Evolutionary conservation across 1,140 invertebrate species (phyloP).

Genomic region (Cherax destructor): DNA sequence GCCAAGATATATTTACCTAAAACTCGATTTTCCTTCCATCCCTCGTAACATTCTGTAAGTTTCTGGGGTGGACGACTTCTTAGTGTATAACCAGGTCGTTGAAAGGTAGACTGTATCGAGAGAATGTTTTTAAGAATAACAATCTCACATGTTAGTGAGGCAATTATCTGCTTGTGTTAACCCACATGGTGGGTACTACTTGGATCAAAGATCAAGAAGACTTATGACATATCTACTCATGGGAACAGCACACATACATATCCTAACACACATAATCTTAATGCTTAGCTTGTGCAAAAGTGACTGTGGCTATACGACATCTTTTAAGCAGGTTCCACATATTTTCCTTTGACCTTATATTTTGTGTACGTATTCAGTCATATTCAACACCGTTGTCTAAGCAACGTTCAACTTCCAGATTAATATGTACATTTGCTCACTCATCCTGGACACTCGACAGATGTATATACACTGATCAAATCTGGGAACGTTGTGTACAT

Average conservation of each 20-base stretch:
- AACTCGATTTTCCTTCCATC: too few relatives aligned
- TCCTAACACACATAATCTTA: slow-evolving; percentile 55
- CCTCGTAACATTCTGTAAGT: too few relatives aligned
- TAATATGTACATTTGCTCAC: background rate
- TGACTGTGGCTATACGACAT: slow-evolving; percentile 61
- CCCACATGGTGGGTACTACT: background rate
- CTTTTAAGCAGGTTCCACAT: slow-evolving; percentile 23
- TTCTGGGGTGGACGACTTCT: too few relatives aligned
- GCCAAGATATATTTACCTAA: too few relatives aligned
- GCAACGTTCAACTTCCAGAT: background rate
- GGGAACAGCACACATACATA: background rate
- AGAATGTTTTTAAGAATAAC: too few relatives aligned
- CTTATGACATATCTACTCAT: background rate
- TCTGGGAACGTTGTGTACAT: slow-evolving; percentile 13
- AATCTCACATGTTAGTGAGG: background rate
- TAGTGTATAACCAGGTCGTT: too few relatives aligned
- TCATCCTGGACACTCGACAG: background rate
- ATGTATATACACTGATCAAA: background rate
- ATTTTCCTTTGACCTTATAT: slow-evolving; percentile 23
- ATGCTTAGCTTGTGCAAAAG: slow-evolving; percentile 66
- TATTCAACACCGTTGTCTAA: background rate
- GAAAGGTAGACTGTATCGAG: too few relatives aligned
- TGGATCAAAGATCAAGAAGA: slow-evolving; percentile 10
- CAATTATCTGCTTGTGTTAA: background rate
- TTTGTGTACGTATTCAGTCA: background rate